A percentile compares a stretch with the other conserved stretches of the same genome.
These are phyloP conservation scores for Holothuria leucospilota DNA, from an alignment of 53 echinoderm and acorn worm genomes.

Conservation along the genomic window DNA sequence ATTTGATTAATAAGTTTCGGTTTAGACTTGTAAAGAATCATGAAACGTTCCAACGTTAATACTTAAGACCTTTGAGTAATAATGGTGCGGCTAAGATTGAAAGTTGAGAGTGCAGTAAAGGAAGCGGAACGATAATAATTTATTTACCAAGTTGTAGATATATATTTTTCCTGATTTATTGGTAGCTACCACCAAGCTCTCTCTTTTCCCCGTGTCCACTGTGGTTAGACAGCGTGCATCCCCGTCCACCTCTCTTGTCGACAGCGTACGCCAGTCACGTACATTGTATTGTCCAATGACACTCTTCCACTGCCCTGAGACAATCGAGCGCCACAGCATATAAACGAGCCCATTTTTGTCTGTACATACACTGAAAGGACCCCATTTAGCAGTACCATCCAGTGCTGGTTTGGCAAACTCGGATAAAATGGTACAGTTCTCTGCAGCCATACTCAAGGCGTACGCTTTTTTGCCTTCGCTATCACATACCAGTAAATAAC, in stretches of 20 bases:
- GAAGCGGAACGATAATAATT: not conserved
- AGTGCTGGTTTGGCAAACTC: not conserved
- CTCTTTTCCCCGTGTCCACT: not conserved
- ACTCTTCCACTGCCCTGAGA: not conserved
- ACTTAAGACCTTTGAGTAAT: too few relatives aligned
- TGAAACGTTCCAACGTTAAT: too few relatives aligned
- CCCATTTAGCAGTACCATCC: not conserved
- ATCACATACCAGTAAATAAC: constrained; percentile 18
- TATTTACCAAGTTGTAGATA: not conserved
- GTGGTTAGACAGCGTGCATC: not conserved
- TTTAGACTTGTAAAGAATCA: too few relatives aligned
- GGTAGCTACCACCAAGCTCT: not conserved
- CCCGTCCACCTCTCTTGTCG: constrained; percentile 5
- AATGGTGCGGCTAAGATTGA: too few relatives aligned
- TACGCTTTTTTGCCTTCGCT: not conserved
- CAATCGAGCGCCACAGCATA: not conserved
- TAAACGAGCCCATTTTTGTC: constrained; percentile 4
- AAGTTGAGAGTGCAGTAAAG: not conserved
- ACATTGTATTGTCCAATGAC: constrained; percentile 23
- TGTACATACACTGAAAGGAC: constrained; percentile 3
- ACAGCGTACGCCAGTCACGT: not conserved
- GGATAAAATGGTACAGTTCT: not conserved
- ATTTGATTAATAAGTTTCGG: too few relatives aligned
- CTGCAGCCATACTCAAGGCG: not conserved
- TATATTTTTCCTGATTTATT: constrained; percentile 17